Evolutionary conservation across 2,113 vertebrate species (phyloP), one percentile per base, ranked within the genome.

Genomic region (Astur gentilis): DNA sequence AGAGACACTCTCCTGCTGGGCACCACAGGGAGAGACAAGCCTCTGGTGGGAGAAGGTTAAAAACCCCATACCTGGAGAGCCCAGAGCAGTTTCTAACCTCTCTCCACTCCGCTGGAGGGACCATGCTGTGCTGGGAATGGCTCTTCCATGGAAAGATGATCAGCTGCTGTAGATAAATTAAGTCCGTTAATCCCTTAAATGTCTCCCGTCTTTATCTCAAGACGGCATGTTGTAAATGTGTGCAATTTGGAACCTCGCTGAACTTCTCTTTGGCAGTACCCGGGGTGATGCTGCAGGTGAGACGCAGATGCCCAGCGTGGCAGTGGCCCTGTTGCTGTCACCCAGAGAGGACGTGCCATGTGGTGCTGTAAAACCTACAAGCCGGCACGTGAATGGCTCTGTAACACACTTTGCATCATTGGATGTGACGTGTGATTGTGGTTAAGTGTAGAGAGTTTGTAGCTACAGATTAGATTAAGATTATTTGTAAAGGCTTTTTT

Each of bases 391-490:
- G 62, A 40, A 7, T 2, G 8, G 36, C 64, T 36, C 58, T 18
- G n/a, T 16, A 26, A 32, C 47, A 17, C n/a, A 2, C 57, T 31
- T 11, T 1, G 18, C 21, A 34, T 67, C 44, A 4, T 8, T 36
- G 67, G 21, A 8, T 27, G 13, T 36, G 79, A 27, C 0, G 2
- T 38, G 18, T 16, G 44, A 7, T 1, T 40, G 49, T 21, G 50
- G 25, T 14, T 13, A n/a, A 71, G 8, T 4, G 20, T 4, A n/a
- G 13, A 23, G 40, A 69, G 52, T 15, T 61, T 40, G 54, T 36
- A 72, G 78, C 42, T 54, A 31, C 76, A 90, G 93, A 87, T 94
- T 50, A 82, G 61, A 61, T 80, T 58, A 77, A 40, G 87, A 83
- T 88, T 70, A 88, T 86, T 60, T 77, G 62, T 66, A 62, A 93